Evolutionary conservation across 2,888 invertebrate genomes (phyloP), one percentile per base, ranked within the genome.

Genomic region (Platycheirus rosarum): DNA sequence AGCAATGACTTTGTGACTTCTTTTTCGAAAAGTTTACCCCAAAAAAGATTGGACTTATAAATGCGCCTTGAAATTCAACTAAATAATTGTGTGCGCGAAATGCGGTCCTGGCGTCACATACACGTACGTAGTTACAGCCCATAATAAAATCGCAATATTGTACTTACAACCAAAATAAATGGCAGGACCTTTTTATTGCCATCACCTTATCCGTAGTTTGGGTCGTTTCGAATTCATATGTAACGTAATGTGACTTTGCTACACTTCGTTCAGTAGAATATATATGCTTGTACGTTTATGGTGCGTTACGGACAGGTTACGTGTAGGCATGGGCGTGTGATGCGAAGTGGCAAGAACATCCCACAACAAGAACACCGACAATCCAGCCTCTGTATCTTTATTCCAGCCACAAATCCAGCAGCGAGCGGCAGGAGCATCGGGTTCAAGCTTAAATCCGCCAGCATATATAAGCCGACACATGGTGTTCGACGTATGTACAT

Each of bases 101-200:
- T 35, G 13, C 55, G 14, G 5, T 23, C 35, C 8, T 57, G 42
- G 0, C 42, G 1, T 4, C 60, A 29, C 8, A 3, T 16, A 44
- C 16, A 29, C 37, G 66, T 68, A 68, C 71, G 73, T 55, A 68
- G 66, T 76, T 76, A 63, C 76, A 57, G 49, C 76, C 76, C 53
- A 82, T 82, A 82, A 82, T 82, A 82, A 82, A 82, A 77, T 76
- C 76, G 76, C 77, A 76, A 76, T 76, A 82, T 82, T 76, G 82
- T 82, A 77, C 82, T 77, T 82, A 73, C 71, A 73, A 76, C 63
- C 76, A 68, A 82, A 82, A 82, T 82, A 82, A 82, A 82, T 82
- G 82, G 76, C 71, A 76, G 76, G 82, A 82, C 76, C 71, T 82
- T 82, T 76, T 82, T 76, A 82, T 76, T 76, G 76, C 76, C 82